Conservation (phyloP, 2,888 invertebrate species). For the Calephelis perditalis region DNA sequence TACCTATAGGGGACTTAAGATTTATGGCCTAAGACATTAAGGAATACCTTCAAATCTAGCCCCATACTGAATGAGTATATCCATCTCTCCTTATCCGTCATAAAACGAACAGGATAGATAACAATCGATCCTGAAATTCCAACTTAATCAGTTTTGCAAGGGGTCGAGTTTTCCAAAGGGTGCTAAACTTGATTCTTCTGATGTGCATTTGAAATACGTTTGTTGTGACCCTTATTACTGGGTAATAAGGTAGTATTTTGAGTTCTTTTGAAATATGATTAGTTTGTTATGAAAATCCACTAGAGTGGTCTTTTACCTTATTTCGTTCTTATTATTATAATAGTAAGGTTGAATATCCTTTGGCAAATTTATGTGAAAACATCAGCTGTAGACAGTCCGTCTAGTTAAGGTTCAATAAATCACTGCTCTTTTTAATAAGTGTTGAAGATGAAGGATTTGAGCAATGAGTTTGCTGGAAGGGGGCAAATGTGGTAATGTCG, state of each 20-base stretch:
- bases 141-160: constrained; percentile 40
- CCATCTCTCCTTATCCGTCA: constrained; percentile 22
- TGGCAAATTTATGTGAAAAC: constrained; percentile 14
- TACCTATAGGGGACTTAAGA: constrained; percentile 39
- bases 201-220: constrained; percentile 10
- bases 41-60: constrained; percentile 25
- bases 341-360: constrained; percentile 22
- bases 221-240: constrained; percentile 18
- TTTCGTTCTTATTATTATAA: constrained; percentile 16
- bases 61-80: constrained; percentile 26
- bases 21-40: constrained; percentile 45
- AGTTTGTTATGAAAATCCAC: constrained; percentile 10
- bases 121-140: constrained; percentile 30
- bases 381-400: constrained; percentile 33
- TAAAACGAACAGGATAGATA: constrained; percentile 30
- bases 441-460: constrained; percentile 42
- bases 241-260: constrained; percentile 18
- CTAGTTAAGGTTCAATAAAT: constrained; percentile 49
- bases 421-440: constrained; percentile 62
- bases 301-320: not conserved
- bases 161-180: constrained; percentile 44
- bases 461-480: constrained; percentile 43
- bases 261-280: not conserved
- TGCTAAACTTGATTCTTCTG: constrained; percentile 37
- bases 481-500: constrained; percentile 26